Evolutionary conservation across 2,113 vertebrate genomes (phyloP), one percentile per base, ranked within the genome.

Genomic region (Prinia subflava): DNA sequence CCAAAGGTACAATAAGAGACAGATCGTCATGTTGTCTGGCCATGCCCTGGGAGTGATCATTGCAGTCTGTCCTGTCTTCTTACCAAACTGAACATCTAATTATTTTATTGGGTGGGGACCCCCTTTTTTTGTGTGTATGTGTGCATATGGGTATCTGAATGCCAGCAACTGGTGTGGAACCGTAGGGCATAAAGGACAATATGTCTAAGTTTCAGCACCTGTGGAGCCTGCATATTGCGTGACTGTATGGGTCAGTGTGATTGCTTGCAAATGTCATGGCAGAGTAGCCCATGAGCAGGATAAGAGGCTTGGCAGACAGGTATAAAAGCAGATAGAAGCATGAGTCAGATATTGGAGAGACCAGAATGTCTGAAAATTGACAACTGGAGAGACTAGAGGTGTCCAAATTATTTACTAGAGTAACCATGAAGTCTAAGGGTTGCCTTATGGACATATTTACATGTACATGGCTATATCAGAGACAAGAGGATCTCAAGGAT

Each of bases 381-480:
- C 30, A 84, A 3, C 15, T 39, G 39, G 46, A 39, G 39, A 53
- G 19, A 60, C 5, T 16, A 82, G 46, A 71, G 9, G 6, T 11
- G 3, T 46, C 27, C 31, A 49, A 41, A 62, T 10, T 5, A 28
- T 22, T 8, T 41, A 12, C 8, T 35, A 25, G 33, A 64, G 15
- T 56, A 23, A 56, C 25, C 30, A 15, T 8, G 12, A 37, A 20
- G 27, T 57, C 18, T 70, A 28, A 4, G 18, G 15, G 2, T 18
- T 88, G 35, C 14, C 28, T 82, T n/a, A 23, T 15, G 67, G 37
- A 44, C 17, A 10, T 19, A 4, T 33, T 90, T 73, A n/a, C 13
- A 11, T 13, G 4, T 27, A 3, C 33, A 11, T 56, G 33, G 17
- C 8, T 73, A 0, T 28, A 21, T 0, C 15, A 9, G 25, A 80